Base-by-base conservation (phyloP, 2,797 vertebrate genomes). In the Pipistrellus kuhlii region DNA sequence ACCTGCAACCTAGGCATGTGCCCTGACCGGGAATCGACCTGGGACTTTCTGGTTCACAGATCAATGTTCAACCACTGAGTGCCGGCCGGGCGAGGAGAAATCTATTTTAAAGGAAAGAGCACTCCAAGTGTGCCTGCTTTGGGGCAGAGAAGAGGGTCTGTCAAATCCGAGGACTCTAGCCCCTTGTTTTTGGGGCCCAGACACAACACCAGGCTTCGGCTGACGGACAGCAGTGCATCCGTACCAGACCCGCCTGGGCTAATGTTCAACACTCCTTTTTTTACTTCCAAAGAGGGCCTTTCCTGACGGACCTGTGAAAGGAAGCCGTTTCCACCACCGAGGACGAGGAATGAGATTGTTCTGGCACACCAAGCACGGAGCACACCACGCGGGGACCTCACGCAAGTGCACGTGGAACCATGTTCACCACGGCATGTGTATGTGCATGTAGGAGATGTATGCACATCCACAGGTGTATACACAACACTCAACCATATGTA, bases 401-500 rank as follows among this genome's bases (percentile, higher is more conserved):
- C 11, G 0, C 3, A 35, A 30, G n/a, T 0, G 53, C 23, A 7
- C 0, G 23, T 38, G 66, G 41, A 46, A 55, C 21, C 48, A 14
- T 2, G 14, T 17, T n/a, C 46, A 17, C 55, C 71, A 59, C 21
- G 38, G 84, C 84, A 23, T 23, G 44, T 59, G 55, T 20, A 27
- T n/a, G 35, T 48, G 13, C 30, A 66, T 5, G 14, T 3, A 2
- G 5, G 77, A 13, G 10, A 13, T 15, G n/a, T 21, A 38, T 5
- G 9, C 17, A 10, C 64, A 51, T 64, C 57, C 62, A 35, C 64
- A 4, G 1, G 8, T 44, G 62, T 20, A 44, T 21, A 27, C 18
- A 35, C 7, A 2, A 13, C 72, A 48, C 12, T 89, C 85, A 69
- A 46, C 82, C 55, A 72, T 81, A 41, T 3, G 17, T 0, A 0